Conservation (phyloP, 2,113 vertebrate genomes). For the Plotosus lineatus region DNA sequence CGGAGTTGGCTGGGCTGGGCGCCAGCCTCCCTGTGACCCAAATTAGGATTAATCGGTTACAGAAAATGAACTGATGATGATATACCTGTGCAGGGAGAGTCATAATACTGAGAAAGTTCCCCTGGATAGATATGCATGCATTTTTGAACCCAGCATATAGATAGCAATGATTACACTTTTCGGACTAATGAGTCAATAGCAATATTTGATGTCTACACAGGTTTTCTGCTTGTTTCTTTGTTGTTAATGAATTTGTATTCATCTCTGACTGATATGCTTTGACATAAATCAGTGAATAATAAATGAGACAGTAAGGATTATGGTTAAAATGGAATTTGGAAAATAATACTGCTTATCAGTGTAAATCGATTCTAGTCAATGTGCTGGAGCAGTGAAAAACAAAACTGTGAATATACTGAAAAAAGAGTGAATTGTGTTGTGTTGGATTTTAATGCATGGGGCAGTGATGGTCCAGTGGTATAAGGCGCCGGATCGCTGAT, state of each 20-base stretch:
- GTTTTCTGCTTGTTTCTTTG: not conserved
- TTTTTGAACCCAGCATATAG: not conserved
- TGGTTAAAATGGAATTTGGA: not conserved
- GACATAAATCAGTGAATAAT: not conserved
- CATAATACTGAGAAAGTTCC: not conserved
- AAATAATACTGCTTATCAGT: not conserved
- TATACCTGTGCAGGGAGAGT: not conserved
- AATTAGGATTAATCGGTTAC: no score
- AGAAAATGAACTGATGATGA: not conserved
- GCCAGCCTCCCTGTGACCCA: no score
- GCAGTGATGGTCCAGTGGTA: no score
- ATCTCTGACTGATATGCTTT: not conserved
- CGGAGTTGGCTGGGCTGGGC: no score
- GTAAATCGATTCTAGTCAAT: no score
- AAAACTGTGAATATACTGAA: not conserved
- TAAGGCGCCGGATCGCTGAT: no score
- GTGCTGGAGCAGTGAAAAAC: not conserved
- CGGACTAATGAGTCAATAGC: no score
- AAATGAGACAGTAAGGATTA: not conserved
- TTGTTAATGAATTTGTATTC: not conserved
- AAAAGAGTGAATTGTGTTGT: not conserved
- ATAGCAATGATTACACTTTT: not conserved
- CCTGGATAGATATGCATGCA: not conserved
- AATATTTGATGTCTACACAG: not conserved
- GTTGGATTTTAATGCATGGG: not conserved